Percentiles rank a stretch among this genome's conserved stretches.
phyloP scores from a whole-genome alignment of 2,113 vertebrate species.

The Caranx ignobilis region DNA sequence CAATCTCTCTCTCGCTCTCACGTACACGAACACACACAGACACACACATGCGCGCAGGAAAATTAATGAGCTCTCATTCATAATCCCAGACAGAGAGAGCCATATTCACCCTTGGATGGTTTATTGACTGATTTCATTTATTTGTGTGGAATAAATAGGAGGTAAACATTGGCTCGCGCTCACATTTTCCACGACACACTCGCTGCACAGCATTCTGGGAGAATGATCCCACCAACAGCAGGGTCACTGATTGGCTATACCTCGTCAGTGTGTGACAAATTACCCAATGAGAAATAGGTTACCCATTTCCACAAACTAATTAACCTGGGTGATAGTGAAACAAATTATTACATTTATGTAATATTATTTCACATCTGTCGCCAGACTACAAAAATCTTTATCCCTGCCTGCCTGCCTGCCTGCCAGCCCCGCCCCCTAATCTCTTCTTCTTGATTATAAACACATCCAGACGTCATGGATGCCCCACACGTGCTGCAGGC shows the following conservation, averaged over 20 bases:
- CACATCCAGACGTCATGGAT: background rate
- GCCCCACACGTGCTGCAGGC: background rate
- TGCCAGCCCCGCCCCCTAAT: conserved; percentile 39
- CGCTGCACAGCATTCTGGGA: conserved; percentile 87
- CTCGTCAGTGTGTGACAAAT: conserved; percentile 99
- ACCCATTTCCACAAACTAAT: conserved; percentile 99
- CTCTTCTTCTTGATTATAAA: conserved; percentile 29
- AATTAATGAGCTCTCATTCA: conserved; percentile 85
- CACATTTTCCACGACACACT: conserved; percentile 91
- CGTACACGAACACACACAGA: conserved; percentile 30
- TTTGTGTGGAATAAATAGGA: conserved; percentile 96
- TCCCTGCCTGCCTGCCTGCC: conserved; percentile 66
- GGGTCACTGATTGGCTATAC: conserved; percentile 94
- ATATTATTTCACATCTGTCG: conserved; percentile 98
- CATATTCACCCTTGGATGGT: conserved; percentile 96
- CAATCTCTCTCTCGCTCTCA: background rate
- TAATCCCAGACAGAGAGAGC: conserved; percentile 91
- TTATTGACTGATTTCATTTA: conserved; percentile 99
- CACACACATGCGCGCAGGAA: conserved; percentile 52
- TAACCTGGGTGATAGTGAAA: conserved; percentile 98
- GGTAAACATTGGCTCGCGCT: conserved; percentile 93
- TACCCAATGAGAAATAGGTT: conserved; percentile 98
- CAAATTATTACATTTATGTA: conserved; percentile 99
- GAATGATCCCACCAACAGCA: conserved; percentile 91
- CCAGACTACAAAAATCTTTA: conserved; percentile 86